phyloP scores from a whole-genome alignment of 2,113 vertebrate genomes.

The Oreotragus oreotragus region DNA sequence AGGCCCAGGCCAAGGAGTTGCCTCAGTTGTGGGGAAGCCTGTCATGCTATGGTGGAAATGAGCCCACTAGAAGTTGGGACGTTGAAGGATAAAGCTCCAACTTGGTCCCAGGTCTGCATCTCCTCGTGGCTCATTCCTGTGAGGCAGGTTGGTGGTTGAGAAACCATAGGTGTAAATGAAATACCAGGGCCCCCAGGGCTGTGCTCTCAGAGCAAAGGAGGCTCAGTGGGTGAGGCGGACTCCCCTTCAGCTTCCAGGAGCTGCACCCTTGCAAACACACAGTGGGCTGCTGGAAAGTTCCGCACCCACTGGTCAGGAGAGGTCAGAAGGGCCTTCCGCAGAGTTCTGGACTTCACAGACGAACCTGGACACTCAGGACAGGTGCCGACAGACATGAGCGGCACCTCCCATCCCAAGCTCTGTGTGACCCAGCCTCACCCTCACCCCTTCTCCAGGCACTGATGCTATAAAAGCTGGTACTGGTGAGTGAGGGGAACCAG shows the following conservation, averaged over 20 bases:
- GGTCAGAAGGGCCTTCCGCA: not conserved
- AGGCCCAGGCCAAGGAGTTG: not conserved
- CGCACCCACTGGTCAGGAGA: rapidly evolving
- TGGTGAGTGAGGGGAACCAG: not conserved
- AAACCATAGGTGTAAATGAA: not conserved
- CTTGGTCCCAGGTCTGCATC: not conserved
- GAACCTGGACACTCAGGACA: not conserved
- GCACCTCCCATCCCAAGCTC: not conserved
- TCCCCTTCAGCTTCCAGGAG: not conserved
- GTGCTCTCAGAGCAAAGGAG: not conserved
- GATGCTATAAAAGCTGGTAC: not conserved
- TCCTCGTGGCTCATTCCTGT: not conserved
- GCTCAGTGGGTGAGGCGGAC: not conserved
- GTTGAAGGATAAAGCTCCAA: not conserved
- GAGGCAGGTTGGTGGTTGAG: not conserved
- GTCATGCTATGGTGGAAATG: not conserved
- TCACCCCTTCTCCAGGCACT: not conserved
- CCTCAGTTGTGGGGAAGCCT: not conserved
- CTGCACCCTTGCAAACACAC: not conserved
- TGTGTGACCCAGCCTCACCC: not conserved
- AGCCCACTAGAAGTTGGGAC: not conserved
- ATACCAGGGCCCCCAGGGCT: not conserved
- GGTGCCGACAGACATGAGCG: not conserved
- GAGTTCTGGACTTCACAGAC: not conserved
- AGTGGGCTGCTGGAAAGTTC: not conserved